A percentile compares a stretch with the other conserved stretches of the same genome.
These are phyloP conservation scores for Schmidtea mediterranea DNA, from an alignment of 1,140 invertebrate species.

Conservation along the genomic window DNA sequence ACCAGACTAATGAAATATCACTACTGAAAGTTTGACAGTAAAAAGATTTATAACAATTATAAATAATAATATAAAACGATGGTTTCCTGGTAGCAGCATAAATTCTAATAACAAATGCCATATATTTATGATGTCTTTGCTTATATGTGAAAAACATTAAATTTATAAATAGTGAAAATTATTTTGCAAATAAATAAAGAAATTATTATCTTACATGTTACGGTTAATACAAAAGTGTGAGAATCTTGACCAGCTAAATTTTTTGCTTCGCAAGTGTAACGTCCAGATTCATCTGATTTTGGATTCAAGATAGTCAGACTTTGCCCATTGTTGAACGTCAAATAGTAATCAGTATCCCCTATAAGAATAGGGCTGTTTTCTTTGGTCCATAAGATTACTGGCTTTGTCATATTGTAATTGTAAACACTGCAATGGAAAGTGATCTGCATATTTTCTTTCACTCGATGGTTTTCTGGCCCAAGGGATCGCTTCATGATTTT, in stretches of 20 bases:
- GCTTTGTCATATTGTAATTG: background rate
- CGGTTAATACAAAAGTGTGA: background rate
- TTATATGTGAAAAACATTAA: no score
- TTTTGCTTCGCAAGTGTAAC: background rate
- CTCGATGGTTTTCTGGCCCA: background rate
- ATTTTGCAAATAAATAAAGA: no score
- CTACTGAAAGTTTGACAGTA: no score
- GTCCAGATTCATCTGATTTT: background rate
- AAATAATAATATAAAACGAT: no score
- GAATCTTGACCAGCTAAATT: conserved; percentile 4
- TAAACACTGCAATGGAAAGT: background rate
- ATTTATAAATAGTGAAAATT: no score
- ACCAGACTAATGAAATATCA: no score
- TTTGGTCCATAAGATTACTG: background rate
- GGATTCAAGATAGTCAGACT: background rate
- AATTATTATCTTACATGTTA: background rate
- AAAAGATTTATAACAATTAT: no score
- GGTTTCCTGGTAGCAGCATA: no score
- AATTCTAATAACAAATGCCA: no score
- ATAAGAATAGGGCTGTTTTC: background rate
- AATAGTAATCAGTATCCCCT: background rate
- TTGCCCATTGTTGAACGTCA: background rate
- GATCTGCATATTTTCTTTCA: background rate
- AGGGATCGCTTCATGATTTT: background rate
- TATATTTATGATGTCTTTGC: no score